phyloP scores from a whole-genome alignment of 2,888 invertebrate species.

The Drosophila barbarae region DNA sequence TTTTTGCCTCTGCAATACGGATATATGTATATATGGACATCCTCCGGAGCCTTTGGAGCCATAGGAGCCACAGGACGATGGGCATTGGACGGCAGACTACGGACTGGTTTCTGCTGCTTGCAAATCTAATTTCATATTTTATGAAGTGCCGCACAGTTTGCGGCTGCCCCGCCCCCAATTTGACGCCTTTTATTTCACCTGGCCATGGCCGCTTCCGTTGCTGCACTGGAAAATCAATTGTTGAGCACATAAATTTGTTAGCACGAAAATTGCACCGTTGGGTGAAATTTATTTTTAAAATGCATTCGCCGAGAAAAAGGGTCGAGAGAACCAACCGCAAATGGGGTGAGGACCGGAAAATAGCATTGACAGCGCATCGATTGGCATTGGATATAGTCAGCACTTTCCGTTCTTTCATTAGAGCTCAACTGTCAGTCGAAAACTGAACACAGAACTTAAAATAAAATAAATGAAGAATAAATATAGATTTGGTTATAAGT shows the following conservation, averaged over 20 bases:
- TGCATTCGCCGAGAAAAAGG: conserved; percentile 48
- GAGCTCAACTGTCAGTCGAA: conserved; percentile 19
- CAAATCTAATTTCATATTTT: conserved; percentile 74
- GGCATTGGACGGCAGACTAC: conserved; percentile 5
- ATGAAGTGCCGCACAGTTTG: conserved; percentile 60
- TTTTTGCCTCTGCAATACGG: conserved; percentile 46
- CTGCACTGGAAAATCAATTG: conserved; percentile 73
- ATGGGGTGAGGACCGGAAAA: conserved; percentile 21
- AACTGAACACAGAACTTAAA: neutral
- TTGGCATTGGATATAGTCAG: conserved; percentile 35
- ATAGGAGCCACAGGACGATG: conserved; percentile 1
- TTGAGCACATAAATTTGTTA: conserved; percentile 72
- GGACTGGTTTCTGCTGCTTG: conserved; percentile 44
- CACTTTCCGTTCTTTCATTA: conserved; percentile 51
- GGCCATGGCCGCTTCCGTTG: conserved; percentile 44
- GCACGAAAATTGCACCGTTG: conserved; percentile 68
- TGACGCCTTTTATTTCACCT: conserved; percentile 52
- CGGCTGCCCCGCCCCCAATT: conserved; percentile 28
- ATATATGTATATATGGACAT: conserved; percentile 56
- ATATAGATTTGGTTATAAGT: neutral
- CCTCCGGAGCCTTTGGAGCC: conserved; percentile 23
- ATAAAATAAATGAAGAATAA: neutral
- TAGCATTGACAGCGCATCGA: conserved; percentile 43
- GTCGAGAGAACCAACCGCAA: conserved; percentile 31
- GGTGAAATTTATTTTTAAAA: conserved; percentile 69